Conservation (phyloP, 1,140 invertebrate genomes). For the Lethocerus indicus region DNA sequence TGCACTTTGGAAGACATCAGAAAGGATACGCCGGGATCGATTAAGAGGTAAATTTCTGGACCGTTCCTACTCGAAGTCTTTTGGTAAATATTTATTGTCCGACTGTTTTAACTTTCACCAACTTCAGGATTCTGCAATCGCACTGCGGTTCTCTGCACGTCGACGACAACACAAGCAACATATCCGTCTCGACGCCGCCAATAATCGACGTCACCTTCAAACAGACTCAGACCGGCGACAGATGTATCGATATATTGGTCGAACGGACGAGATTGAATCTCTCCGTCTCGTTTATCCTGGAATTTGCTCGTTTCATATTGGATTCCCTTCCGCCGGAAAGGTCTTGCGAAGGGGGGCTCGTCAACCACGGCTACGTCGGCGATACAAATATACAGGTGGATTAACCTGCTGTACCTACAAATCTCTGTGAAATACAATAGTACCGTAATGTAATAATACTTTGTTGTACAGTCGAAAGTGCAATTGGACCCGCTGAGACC, state of each 20-base stretch:
- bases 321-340: slow-evolving; percentile 40
- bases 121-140: slow-evolving; percentile 46
- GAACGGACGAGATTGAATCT: slow-evolving; percentile 56
- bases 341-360: slow-evolving; percentile 38
- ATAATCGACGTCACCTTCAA: slow-evolving; percentile 45
- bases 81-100: not conserved
- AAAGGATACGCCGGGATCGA: slow-evolving; percentile 38
- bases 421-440: too few species aligned
- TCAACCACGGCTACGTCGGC: slow-evolving; percentile 48
- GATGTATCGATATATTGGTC: slow-evolving; percentile 44
- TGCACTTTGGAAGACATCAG: slow-evolving; percentile 54
- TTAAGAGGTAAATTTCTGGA: slow-evolving; percentile 37
- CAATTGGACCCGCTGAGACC: slow-evolving; percentile 14
- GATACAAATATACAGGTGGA: slow-evolving; percentile 24
- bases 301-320: slow-evolving; percentile 44
- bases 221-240: slow-evolving; percentile 40
- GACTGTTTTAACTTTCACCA: not conserved
- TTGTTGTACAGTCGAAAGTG: slow-evolving; percentile 14
- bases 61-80: not conserved
- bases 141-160: slow-evolving; percentile 32
- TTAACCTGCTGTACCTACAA: too few species aligned
- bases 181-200: slow-evolving; percentile 44
- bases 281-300: slow-evolving; percentile 49
- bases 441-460: not conserved
- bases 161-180: slow-evolving; percentile 33